Percentiles rank a stretch among this genome's conserved stretches.
phyloP scores from a whole-genome alignment of 1,140 invertebrate species.

The Brachionus sp. region DNA sequence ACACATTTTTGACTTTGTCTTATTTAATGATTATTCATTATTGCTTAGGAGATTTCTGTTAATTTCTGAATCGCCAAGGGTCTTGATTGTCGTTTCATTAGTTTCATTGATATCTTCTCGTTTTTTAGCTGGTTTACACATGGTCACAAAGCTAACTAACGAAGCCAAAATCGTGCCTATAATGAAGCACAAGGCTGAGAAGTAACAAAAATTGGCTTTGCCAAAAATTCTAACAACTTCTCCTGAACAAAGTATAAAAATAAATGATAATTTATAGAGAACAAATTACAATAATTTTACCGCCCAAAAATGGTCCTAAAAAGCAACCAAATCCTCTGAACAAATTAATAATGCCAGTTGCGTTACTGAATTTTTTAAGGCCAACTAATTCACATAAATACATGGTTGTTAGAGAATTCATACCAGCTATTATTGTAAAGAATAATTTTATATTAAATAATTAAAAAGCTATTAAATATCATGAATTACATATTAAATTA shows the following conservation, averaged over 20 bases:
- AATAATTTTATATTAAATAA: neutral
- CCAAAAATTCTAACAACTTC: neutral
- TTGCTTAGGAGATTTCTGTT: constrained; percentile 15
- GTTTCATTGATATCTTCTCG: neutral
- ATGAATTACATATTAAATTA: too few relatives aligned
- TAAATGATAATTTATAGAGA: neutral
- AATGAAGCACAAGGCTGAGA: constrained; percentile 9
- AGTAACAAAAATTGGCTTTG: constrained; percentile 5
- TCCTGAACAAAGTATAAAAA: neutral
- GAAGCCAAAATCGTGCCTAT: constrained; percentile 8
- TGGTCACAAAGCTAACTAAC: constrained; percentile 5
- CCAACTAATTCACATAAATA: constrained; percentile 36
- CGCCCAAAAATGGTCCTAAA: constrained; percentile 28
- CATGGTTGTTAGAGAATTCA: constrained; percentile 40
- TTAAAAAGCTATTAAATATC: too few relatives aligned
- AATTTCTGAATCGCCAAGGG: neutral
- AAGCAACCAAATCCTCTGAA: constrained; percentile 45
- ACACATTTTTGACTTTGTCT: neutral
- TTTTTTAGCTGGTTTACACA: neutral
- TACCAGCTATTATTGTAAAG: constrained; percentile 16
- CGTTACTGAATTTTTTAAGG: constrained; percentile 28
- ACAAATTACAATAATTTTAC: neutral
- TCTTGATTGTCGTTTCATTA: constrained; percentile 28
- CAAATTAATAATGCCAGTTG: constrained; percentile 42
- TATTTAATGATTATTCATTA: neutral